Conservation (phyloP, 2,888 invertebrate species). For the Clepsis dumicolana region DNA sequence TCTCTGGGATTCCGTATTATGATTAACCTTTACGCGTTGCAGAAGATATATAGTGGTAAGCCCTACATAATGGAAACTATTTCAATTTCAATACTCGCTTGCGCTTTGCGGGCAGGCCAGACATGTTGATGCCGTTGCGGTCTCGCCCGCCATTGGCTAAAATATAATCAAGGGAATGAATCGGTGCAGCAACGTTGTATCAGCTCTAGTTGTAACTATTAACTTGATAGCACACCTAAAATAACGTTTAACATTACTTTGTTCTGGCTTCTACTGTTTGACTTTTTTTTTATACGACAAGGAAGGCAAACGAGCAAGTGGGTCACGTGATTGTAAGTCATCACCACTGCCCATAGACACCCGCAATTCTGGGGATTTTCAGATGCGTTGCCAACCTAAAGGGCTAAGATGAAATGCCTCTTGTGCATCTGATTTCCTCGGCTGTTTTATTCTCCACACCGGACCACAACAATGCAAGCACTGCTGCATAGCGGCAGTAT, state of each 20-base stretch:
- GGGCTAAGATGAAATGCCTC: too few relatives aligned
- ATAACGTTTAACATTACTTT: neutral
- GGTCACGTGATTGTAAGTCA: too few relatives aligned
- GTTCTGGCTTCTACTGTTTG: neutral
- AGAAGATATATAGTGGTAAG: conserved; percentile 9
- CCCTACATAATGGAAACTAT: conserved; percentile 34
- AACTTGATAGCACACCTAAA: neutral
- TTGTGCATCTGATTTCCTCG: too few relatives aligned
- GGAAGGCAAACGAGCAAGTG: too few relatives aligned
- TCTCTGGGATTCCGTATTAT: neutral
- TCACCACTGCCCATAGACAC: too few relatives aligned
- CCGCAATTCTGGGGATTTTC: too few relatives aligned
- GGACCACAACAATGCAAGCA: too few relatives aligned
- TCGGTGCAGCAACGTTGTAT: conserved; percentile 3
- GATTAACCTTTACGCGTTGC: neutral
- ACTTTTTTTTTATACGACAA: neutral
- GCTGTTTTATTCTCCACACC: too few relatives aligned
- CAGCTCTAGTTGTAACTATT: neutral
- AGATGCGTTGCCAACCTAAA: too few relatives aligned
- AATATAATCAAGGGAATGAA: conserved; percentile 41
- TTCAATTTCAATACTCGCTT: conserved; percentile 31
- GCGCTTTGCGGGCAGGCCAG: conserved; percentile 34
- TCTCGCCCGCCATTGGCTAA: conserved; percentile 29
- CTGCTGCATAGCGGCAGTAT: too few relatives aligned
- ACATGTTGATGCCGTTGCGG: conserved; percentile 40